These are phyloP conservation scores for Porites lutea DNA, from an alignment of 64 coral and sea anemone species.

Conservation along the genomic window DNA sequence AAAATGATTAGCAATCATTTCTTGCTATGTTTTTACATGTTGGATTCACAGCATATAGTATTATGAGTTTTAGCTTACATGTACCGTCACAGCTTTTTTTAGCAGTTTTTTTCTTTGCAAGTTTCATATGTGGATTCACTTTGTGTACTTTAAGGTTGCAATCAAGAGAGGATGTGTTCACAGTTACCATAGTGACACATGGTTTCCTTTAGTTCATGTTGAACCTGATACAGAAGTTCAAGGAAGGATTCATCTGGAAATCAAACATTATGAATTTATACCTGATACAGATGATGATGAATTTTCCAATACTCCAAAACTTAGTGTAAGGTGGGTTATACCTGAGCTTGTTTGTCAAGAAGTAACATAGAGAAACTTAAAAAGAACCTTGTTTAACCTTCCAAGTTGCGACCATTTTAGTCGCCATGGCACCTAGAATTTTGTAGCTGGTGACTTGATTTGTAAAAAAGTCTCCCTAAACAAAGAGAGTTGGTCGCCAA, in stretches of 20 bases:
- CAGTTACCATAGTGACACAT: constrained; percentile 80
- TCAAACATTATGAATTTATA: constrained; percentile 62
- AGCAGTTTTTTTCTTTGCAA: too few relatives aligned
- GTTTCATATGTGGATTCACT: not conserved
- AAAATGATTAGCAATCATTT: too few relatives aligned
- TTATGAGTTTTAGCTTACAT: too few relatives aligned
- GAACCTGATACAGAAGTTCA: constrained; percentile 88
- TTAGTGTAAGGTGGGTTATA: constrained; percentile 14
- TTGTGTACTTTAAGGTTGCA: constrained; percentile 67
- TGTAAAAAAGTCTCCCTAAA: too few relatives aligned
- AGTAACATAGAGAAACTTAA: too few relatives aligned
- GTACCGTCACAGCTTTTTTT: too few relatives aligned
- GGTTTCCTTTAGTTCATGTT: constrained; percentile 78
- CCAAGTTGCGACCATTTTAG: too few relatives aligned
- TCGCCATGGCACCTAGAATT: too few relatives aligned
- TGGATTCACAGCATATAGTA: too few relatives aligned
- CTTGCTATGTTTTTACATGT: too few relatives aligned
- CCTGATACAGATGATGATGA: constrained; percentile 56
- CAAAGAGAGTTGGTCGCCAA: too few relatives aligned
- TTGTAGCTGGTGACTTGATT: too few relatives aligned
- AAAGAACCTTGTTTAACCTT: not conserved
- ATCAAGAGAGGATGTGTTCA: constrained; percentile 87
- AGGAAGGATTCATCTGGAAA: constrained; percentile 71
- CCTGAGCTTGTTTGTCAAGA: not conserved
- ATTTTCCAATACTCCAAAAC: constrained; percentile 55